Base-by-base conservation (phyloP, 2,797 vertebrate species). In the Trematomus bernacchii region DNA sequence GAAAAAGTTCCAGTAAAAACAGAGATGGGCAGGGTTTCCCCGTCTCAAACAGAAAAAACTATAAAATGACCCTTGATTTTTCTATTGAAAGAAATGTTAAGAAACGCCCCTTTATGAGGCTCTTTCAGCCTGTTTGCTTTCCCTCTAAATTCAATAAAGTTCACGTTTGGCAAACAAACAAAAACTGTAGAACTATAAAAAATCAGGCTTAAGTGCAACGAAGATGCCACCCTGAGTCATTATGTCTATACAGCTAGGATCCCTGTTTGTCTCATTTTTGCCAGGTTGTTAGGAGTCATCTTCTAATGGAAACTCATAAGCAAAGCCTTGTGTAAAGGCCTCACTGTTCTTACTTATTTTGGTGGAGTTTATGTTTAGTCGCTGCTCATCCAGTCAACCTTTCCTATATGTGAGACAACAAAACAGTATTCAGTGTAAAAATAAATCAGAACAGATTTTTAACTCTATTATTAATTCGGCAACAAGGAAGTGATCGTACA, bases 1-100 rank as follows among this genome's bases (percentile, higher is more conserved):
- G 78, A 51, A 43, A 76, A 50, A 40, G 48, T 82, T 87, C 79
- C 80, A 86, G 78, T 85, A 66, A 86, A 89, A 86, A 70, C 37
- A 66, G 44, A 64, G 78, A 80, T 78, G 72, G 80, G 72, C 55
- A 55, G 68, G 70, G 77, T 76, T 90, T 88, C 80, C 80, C 85
- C 14, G 52, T 87, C 77, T 61, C 16, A 2, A 51, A 82, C 58
- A 58, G 72, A 83, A 82, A 27, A 80, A 60, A 82, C 67, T 73
- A 66, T 73, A 53, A 73, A 76, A 73, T 18, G 44, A 46, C 59
- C 48, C 23, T 67, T 4, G 13, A 63, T 64, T 57, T 83, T 82
- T 76, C 80, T 82, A 69, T 86, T 67, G 76, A 84, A 78, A 83
- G 79, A 79, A 71, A 74, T 23, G 18, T 76, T 57, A 48, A 85